These are phyloP conservation scores for Heterochromis multidens DNA, from an alignment of 2,113 vertebrate species.

Conservation along the genomic window DNA sequence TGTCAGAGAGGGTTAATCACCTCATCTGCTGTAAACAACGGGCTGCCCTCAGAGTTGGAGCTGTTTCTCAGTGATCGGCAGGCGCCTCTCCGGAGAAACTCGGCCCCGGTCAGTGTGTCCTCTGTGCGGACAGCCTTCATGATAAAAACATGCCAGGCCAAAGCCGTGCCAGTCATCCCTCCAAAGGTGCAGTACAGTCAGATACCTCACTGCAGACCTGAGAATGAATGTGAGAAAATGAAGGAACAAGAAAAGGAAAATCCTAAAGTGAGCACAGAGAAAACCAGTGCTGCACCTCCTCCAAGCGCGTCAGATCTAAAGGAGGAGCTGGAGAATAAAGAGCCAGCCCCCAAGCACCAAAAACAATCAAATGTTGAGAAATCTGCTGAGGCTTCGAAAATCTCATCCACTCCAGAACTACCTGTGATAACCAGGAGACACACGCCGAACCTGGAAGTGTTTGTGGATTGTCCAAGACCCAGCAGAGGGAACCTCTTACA, in stretches of 20 bases:
- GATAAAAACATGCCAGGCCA: constrained; percentile 95
- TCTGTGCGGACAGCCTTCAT: constrained; percentile 93
- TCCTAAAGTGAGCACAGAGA: constrained; percentile 49
- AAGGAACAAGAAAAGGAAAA: constrained; percentile 62
- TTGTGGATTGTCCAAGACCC: constrained; percentile 84
- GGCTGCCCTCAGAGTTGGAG: constrained; percentile 69
- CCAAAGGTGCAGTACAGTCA: constrained; percentile 95
- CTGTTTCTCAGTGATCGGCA: constrained; percentile 71
- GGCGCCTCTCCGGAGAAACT: constrained; percentile 85
- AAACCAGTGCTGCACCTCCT: constrained; percentile 59
- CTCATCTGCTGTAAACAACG: constrained; percentile 38
- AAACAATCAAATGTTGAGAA: constrained; percentile 60
- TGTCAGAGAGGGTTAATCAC: constrained; percentile 31
- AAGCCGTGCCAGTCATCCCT: constrained; percentile 90
- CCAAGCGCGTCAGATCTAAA: constrained; percentile 74
- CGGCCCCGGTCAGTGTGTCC: constrained; percentile 90
- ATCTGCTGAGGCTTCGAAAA: constrained; percentile 60
- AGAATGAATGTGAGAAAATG: constrained; percentile 63
- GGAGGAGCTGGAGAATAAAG: constrained; percentile 80
- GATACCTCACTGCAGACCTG: constrained; percentile 84
- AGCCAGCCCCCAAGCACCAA: constrained; percentile 61
- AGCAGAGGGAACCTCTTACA: constrained; percentile 81
- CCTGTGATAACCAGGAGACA: constrained; percentile 83
- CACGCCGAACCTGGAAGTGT: constrained; percentile 82
- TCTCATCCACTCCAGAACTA: constrained; percentile 66